Evolutionary conservation across 1,140 invertebrate species (phyloP), one percentile per base, ranked within the genome.

Genomic region (Contarinia nasturtii): DNA sequence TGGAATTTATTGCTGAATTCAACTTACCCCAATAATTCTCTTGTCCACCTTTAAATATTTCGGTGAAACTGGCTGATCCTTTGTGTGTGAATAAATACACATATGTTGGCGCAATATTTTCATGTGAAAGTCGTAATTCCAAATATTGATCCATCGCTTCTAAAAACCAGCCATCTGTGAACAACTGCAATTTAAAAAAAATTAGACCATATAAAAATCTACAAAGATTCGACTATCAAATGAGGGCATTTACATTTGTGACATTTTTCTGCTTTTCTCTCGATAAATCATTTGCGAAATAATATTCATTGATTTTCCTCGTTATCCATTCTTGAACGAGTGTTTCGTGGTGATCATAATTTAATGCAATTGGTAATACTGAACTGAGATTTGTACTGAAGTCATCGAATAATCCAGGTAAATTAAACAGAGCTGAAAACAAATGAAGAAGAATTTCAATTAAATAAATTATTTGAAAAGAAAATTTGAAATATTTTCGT

Each of bases 81-180:
- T 66, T 67, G 52, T 81, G 77, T 0, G 68, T 59, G n/a, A 82
- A 71, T 7, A 77, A 67, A 53, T 81, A 82, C 18, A 77, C 73
- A 57, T 73, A 82, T 0, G 76, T 64, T 1, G 77, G 71, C 2
- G 61, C 60, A 20, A 63, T 60, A 0, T 64, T 61, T 18, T 63
- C 50, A 4, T 46, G 44, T 0, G 54, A 36, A 2, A 69, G 48
- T 2, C 74, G 70, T 18, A 74, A 60, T 34, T 67, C 67, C 0
- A 79, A 55, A 1, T 75, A 69, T 48, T 74, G 70, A 49, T 79
- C 61, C 12, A 69, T 66, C 0, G 71, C 73, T 33, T 70, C 68
- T 1, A 67, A 65, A 51, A 82, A 80, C 70, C 78, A 81, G 0
- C 72, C 73, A 56, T 82, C 79, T 1, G 75, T 73, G 44, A 78